Evolutionary conservation across 2,113 vertebrate species (phyloP), one percentile per base, ranked within the genome.

Genomic region (Picathartes gymnocephalus): DNA sequence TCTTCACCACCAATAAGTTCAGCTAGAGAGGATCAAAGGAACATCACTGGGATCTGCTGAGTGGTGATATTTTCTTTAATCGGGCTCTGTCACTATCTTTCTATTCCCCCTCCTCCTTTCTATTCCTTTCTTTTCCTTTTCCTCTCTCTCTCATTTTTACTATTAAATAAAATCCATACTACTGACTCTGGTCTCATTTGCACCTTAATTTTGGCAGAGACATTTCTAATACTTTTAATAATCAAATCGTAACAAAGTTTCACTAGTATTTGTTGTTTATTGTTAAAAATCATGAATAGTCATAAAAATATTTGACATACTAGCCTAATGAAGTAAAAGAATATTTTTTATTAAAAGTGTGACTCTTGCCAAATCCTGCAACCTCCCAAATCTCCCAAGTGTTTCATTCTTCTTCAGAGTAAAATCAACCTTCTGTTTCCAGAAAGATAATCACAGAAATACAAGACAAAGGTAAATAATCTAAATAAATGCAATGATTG

Each of bases 1-100:
- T 5, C 15, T 60, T 60, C 37, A 16, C 20, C 6, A 35, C 6
- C 20, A 70, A 51, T 9, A 40, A 51, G 10, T 42, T 3, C 20
- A 42, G 12, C 20, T 30, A 23, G 13, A 30, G 37, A 51, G 20
- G 25, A 61, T 20, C 45, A 60, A 13, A 0, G 1, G 31, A 51
- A 42, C 24, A 61, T 42, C 0, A 0, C 4, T 61, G 33, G 25
- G 8, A 71, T 37, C 13, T 16, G 44, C 1, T 0, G 20, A 30
- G 5, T 11, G 8, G 16, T 51, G 33, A 37, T 44, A 31, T 27
- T 62, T 61, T 37, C 47, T 61, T 61, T 44, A 56, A n/a, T 56
- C 30, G 56, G 28, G 8, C 23, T 54, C n/a, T 73, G n/a, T 30
- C 23, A 10, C 5, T 48, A 10, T 48, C 30, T 48, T 40, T 65